Conservation (phyloP, 2,888 invertebrate genomes). For the Leptopilina myrica region DNA sequence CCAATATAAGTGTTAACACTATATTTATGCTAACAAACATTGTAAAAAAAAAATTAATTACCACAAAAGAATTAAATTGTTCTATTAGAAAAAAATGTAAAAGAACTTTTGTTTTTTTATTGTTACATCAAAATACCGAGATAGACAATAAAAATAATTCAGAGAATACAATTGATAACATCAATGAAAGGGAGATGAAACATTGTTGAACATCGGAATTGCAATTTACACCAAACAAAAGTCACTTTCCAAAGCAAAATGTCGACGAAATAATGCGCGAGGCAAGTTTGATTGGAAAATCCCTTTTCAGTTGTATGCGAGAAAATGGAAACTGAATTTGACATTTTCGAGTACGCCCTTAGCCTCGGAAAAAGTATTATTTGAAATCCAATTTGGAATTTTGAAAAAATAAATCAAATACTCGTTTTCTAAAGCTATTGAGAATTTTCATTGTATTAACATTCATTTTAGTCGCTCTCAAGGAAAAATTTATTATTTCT, state of each 20-base stretch:
- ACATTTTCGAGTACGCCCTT: neutral
- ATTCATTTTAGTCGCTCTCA: too few species aligned
- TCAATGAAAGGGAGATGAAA: neutral
- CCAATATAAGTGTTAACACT: too few species aligned
- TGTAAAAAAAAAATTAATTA: too few species aligned
- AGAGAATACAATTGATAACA: neutral
- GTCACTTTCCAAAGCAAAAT: neutral
- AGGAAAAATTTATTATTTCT: too few species aligned
- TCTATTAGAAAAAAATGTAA: too few species aligned
- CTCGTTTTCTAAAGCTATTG: neutral
- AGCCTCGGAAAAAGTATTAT: neutral
- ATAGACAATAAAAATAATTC: neutral
- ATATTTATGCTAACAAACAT: too few species aligned
- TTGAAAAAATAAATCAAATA: neutral
- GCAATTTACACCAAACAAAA: slow-evolving; percentile 8
- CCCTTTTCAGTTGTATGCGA: neutral
- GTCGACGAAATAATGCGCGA: neutral
- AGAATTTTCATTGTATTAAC: neutral
- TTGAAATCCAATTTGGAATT: neutral
- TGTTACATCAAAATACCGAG: too few species aligned
- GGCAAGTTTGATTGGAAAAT: slow-evolving; percentile 8
- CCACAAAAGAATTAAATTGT: too few species aligned
- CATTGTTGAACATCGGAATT: neutral
- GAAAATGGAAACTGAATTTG: neutral
- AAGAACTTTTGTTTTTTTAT: too few species aligned